Conservation (phyloP, 1,140 invertebrate genomes). For the Brachystomella parvula region DNA sequence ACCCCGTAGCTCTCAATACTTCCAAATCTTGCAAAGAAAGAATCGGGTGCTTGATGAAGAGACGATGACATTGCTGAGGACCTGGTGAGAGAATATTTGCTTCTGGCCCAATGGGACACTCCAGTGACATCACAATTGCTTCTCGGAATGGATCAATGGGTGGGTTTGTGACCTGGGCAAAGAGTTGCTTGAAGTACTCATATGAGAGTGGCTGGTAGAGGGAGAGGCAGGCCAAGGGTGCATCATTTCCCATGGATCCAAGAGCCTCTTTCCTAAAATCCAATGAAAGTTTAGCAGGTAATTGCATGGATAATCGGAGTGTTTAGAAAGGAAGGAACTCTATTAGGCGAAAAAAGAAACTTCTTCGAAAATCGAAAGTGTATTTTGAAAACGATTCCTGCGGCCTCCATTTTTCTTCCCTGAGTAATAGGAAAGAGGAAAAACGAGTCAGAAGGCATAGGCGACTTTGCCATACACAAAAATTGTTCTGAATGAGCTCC, state of each 20-base stretch:
- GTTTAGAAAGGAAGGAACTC: background rate
- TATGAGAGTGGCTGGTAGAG: constrained; percentile 88
- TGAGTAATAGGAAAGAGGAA: no score
- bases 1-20: constrained; percentile 72
- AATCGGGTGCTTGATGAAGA: constrained; percentile 91
- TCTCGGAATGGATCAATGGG: constrained; percentile 99
- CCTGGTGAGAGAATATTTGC: constrained; percentile 88
- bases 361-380: no score
- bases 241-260: constrained; percentile 99
- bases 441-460: no score
- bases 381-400: no score
- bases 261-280: constrained; percentile 86
- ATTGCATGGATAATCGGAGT: background rate
- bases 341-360: no score
- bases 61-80: constrained; percentile 77
- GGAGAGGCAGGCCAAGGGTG: constrained; percentile 91
- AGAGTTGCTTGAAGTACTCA: constrained; percentile 99
- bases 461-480: no score
- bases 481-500: no score
- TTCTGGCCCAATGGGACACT: constrained; percentile 84
- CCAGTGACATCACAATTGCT: constrained; percentile 95
- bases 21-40: constrained; percentile 83
- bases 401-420: no score
- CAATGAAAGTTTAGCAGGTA: constrained; percentile 23
- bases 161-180: constrained; percentile 99